Percentiles rank a stretch among this genome's conserved stretches.
Evolutionary conservation across 1,140 invertebrate genomes (phyloP).

Genomic region (Condylostylus longicornis): DNA sequence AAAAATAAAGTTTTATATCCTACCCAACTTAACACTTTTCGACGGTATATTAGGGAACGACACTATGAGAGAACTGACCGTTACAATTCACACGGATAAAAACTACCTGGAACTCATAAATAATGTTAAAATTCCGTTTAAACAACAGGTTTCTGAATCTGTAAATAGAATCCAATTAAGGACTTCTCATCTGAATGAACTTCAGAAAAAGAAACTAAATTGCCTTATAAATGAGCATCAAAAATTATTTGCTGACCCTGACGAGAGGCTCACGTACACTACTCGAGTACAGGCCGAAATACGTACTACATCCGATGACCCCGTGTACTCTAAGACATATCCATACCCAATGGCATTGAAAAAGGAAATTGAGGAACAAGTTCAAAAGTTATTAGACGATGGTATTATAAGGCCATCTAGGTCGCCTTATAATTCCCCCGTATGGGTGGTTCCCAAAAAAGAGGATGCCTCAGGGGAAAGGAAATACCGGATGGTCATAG

Average conservation of each 20-base stretch:
- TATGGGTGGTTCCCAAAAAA: constrained; percentile 5
- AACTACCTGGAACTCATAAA: background rate
- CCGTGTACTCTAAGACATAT: constrained; percentile 1
- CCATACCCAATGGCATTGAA: constrained; percentile 1
- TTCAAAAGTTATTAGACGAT: background rate
- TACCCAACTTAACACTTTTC: background rate
- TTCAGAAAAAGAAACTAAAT: background rate
- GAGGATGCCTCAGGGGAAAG: constrained; percentile 11
- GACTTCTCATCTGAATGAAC: background rate
- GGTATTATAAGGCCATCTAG: background rate
- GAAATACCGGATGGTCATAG: constrained; percentile 22
- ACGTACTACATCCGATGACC: background rate
- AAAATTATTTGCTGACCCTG: background rate
- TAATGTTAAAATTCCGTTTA: background rate
- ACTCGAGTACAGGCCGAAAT: constrained; percentile 1
- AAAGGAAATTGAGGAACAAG: background rate
- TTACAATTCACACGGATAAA: background rate
- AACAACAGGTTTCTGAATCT: background rate
- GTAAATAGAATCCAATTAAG: background rate
- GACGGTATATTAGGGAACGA: constrained; percentile 1
- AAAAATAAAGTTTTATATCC: constrained; percentile 6
- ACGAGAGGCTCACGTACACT: background rate
- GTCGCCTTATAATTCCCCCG: constrained; percentile 3
- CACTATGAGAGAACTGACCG: background rate
- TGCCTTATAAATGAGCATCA: background rate